Evolutionary conservation across 2,797 vertebrate genomes (phyloP), one percentile per base, ranked within the genome.

Genomic region (Echiichthys vipera): DNA sequence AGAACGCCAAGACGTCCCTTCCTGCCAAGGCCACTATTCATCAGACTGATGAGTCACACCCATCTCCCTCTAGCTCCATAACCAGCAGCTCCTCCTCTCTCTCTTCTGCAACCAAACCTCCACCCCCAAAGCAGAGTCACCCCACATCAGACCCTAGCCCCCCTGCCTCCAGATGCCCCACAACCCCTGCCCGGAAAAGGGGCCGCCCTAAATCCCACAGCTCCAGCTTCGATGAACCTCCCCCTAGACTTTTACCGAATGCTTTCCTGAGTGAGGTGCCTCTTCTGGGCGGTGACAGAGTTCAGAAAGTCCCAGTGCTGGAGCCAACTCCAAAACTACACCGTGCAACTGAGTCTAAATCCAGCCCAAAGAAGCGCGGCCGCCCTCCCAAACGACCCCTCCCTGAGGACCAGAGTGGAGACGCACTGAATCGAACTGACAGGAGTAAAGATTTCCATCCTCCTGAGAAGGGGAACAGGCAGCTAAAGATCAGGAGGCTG

Each of bases 401-500:
- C 56, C 70, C 74, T 0, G 78, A 86, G 24, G 82, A 84, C 58
- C 79, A 57, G 30, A 64, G 74, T 40, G 91, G 15, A 92, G 94
- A 50, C 80, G 90, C 13, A 84, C 94, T 71, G 81, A 83, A 72
- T 71, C 64, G 63, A 53, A 45, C 81, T 20, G 82, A 88, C 37
- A 73, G 73, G 54, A 78, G 67, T 43, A 77, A 84, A 76, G 80
- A 90, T 77, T 78, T 90, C 61, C 79, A 79, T 66, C 59, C 68
- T 18, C 46, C 75, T 8, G 88, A 96, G 83, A 96, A 95, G 88
- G 96, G 92, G 76, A 97, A 95, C 15, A 96, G 96, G 74, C 96
- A 97, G 90, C 90, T 98, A 62, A 94, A 98, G 84, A 96, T 99
- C 95, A 97, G 96, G 90, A 96, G 95, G 63, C 95, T 99, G 85